Conservation (phyloP, 2,113 vertebrate genomes). For the Guaruba guarouba region DNA sequence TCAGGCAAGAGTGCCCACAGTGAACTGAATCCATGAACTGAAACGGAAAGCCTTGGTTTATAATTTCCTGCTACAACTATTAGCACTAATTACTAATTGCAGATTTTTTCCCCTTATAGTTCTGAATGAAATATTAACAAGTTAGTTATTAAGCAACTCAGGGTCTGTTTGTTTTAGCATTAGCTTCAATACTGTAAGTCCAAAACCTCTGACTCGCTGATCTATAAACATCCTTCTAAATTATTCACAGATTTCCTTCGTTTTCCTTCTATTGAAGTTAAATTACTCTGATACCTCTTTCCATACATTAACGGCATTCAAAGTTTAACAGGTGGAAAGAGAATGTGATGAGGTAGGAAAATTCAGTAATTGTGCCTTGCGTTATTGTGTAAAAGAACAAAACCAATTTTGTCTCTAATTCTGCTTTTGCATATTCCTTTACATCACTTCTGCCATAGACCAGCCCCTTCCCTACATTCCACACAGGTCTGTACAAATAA, state of each 20-base stretch:
- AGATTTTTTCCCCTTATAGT: background rate
- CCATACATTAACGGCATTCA: background rate
- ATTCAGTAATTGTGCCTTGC: background rate
- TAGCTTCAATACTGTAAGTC: background rate
- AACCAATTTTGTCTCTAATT: background rate
- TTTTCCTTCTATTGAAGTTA: background rate
- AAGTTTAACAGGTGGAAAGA: background rate
- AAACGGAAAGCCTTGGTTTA: background rate
- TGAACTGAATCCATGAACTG: background rate
- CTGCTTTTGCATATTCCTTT: background rate
- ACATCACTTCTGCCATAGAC: background rate
- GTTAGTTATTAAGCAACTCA: slow-evolving; percentile 41
- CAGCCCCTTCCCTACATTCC: background rate
- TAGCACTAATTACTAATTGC: background rate
- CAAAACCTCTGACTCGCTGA: background rate
- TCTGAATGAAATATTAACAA: slow-evolving; percentile 52
- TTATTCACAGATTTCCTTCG: background rate
- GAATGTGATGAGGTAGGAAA: background rate
- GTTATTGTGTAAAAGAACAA: background rate
- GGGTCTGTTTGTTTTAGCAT: slow-evolving; percentile 17
- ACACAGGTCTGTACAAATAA: background rate
- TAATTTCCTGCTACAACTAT: background rate
- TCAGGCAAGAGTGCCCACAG: background rate
- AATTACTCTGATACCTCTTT: background rate
- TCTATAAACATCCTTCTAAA: background rate